Conservation (phyloP, 2,888 invertebrate genomes). For the Dryobota labecula region DNA sequence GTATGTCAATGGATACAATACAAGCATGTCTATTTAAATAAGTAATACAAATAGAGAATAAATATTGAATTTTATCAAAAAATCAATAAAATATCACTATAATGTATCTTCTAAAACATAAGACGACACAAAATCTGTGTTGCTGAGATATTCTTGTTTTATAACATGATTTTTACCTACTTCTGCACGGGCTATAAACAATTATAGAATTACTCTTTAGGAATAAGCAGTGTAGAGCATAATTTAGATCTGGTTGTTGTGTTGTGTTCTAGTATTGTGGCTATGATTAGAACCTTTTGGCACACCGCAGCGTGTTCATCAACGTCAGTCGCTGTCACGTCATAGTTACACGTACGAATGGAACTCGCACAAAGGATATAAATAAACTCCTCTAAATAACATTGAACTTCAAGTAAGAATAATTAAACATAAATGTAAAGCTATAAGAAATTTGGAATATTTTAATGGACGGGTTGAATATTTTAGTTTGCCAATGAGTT, state of each 20-base stretch:
- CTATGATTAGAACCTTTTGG: conserved; percentile 79
- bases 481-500: not conserved
- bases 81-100: not conserved
- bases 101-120: not conserved
- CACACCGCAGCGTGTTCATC: conserved; percentile 74
- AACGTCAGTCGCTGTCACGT: conserved; percentile 65
- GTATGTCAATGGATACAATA: no score
- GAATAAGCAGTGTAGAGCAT: not conserved
- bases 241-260: not conserved
- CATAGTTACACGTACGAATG: conserved; percentile 52
- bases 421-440: not conserved
- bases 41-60: no score
- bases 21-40: no score
- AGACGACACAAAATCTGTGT: not conserved
- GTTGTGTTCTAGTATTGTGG: not conserved
- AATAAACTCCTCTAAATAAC: conserved; percentile 5
- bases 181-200: not conserved
- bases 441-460: no score
- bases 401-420: not conserved
- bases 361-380: conserved; percentile 3
- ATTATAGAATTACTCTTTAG: not conserved
- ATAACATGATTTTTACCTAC: not conserved
- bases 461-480: no score
- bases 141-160: not conserved
- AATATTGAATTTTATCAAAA: no score